A percentile compares a stretch with the other conserved stretches of the same genome.
Evolutionary conservation across 2,113 vertebrate species (phyloP).

Genomic region (Danionella cerebrum): DNA sequence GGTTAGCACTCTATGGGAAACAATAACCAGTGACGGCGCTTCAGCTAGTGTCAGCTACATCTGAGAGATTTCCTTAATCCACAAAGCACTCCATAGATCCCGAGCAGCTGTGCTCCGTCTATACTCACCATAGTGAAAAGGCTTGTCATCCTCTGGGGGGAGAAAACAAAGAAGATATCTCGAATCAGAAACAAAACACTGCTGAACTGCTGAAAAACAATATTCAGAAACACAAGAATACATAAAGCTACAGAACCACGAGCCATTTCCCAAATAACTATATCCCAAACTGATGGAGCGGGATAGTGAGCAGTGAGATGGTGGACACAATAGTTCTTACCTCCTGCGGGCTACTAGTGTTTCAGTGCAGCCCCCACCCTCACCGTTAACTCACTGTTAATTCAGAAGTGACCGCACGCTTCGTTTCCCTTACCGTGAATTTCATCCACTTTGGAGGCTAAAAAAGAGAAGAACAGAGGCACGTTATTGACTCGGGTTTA

Average conservation of each 20-base stretch:
- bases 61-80: background rate
- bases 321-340: no score
- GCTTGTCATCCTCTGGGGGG: conserved; percentile 55
- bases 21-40: background rate
- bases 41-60: conserved; percentile 3
- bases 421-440: conserved; percentile 51
- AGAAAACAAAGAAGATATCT: conserved; percentile 38
- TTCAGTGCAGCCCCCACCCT: no score
- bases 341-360: no score
- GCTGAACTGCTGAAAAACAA: background rate
- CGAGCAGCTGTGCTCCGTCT: conserved; percentile 2
- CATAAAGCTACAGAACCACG: background rate
- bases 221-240: background rate
- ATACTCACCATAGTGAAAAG: conserved; percentile 68
- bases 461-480: conserved; percentile 24
- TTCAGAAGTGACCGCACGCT: background rate
- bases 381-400: background rate
- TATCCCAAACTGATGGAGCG: background rate
- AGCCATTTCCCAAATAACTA: background rate
- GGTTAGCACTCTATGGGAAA: background rate
- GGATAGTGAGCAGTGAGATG: no score
- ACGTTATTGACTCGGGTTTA: no score
- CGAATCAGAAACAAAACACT: conserved; percentile 9
- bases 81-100: background rate
- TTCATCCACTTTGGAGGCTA: conserved; percentile 51